Evolutionary conservation across 2,113 vertebrate species (phyloP).

Genomic region (Amphiprion percula): DNA sequence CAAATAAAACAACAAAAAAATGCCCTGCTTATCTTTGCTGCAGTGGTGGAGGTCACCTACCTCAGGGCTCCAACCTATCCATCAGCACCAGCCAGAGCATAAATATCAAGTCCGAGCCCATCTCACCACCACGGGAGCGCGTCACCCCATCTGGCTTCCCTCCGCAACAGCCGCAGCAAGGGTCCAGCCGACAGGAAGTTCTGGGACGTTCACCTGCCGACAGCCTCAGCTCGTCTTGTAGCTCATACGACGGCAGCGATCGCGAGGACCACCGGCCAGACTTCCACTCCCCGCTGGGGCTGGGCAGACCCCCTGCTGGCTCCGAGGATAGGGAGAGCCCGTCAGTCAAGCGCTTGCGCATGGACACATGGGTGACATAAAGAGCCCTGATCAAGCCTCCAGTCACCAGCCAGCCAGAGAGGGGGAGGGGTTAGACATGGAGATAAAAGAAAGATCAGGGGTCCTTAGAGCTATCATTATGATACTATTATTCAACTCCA

Average conservation of each 20-base stretch:
- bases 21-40: conserved; percentile 39
- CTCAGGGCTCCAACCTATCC: conserved; percentile 97
- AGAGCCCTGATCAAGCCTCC: conserved; percentile 56
- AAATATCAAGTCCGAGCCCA: conserved; percentile 98
- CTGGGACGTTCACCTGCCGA: conserved; percentile 96
- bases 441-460: conserved; percentile 67
- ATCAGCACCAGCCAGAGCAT: conserved; percentile 96
- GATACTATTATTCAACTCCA: conserved; percentile 80
- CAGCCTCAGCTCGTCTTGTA: conserved; percentile 99
- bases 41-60: conserved; percentile 95
- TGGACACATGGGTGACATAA: conserved; percentile 99
- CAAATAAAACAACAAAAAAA: not conserved
- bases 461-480: conserved; percentile 73
- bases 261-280: conserved; percentile 93
- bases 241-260: conserved; percentile 97
- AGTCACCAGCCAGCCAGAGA: conserved; percentile 73
- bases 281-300: conserved; percentile 92
- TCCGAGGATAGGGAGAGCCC: conserved; percentile 93
- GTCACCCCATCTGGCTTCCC: conserved; percentile 92
- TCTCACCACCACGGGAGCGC: conserved; percentile 96
- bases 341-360: conserved; percentile 96
- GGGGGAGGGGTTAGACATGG: conserved; percentile 68
- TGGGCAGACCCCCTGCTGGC: conserved; percentile 88
- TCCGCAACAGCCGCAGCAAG: conserved; percentile 84
- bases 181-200: conserved; percentile 89